Conservation (phyloP, 2,888 invertebrate genomes). For the Vesta saturnalis region DNA sequence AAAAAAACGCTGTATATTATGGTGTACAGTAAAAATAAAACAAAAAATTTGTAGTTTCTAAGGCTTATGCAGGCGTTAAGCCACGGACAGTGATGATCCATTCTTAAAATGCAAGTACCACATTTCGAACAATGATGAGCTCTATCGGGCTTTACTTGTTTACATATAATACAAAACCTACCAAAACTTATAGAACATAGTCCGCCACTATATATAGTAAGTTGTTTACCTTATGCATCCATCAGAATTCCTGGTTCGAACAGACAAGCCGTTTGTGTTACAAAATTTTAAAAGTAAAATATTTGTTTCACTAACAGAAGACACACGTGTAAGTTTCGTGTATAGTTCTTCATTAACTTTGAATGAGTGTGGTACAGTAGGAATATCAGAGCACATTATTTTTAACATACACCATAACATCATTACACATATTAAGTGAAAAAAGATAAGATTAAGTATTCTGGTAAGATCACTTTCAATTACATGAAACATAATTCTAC, state of each 20-base stretch:
- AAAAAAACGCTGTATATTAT: slow-evolving; percentile 88
- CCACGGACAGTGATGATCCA: slow-evolving; percentile 99
- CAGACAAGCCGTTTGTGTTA: slow-evolving; percentile 77
- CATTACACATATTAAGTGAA: slow-evolving; percentile 23
- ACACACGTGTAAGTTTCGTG: slow-evolving; percentile 78
- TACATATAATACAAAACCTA: slow-evolving; percentile 82
- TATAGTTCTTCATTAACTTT: slow-evolving; percentile 77
- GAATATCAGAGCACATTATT: slow-evolving; percentile 84
- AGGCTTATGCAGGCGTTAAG: slow-evolving; percentile 96
- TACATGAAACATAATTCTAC: slow-evolving; percentile 11
- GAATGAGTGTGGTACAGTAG: slow-evolving; percentile 80
- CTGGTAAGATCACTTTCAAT: slow-evolving; percentile 6
- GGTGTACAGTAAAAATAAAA: slow-evolving; percentile 91
- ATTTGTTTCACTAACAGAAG: slow-evolving; percentile 73
- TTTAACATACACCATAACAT: slow-evolving; percentile 59
- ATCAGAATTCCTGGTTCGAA: slow-evolving; percentile 76
- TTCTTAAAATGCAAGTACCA: slow-evolving; percentile 89
- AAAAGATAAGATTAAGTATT: slow-evolving; percentile 12
- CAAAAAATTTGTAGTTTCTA: slow-evolving; percentile 96
- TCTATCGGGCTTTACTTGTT: slow-evolving; percentile 92
- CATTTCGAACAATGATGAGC: slow-evolving; percentile 97
- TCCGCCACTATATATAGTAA: not conserved
- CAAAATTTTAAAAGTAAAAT: slow-evolving; percentile 74
- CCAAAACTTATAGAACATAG: no score
- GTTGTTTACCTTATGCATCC: slow-evolving; percentile 74